A percentile compares a stretch with the other conserved stretches of the same genome.
Conservation (phyloP, 2,797 vertebrate species). For the Acrossocheilus fasciatus region DNA sequence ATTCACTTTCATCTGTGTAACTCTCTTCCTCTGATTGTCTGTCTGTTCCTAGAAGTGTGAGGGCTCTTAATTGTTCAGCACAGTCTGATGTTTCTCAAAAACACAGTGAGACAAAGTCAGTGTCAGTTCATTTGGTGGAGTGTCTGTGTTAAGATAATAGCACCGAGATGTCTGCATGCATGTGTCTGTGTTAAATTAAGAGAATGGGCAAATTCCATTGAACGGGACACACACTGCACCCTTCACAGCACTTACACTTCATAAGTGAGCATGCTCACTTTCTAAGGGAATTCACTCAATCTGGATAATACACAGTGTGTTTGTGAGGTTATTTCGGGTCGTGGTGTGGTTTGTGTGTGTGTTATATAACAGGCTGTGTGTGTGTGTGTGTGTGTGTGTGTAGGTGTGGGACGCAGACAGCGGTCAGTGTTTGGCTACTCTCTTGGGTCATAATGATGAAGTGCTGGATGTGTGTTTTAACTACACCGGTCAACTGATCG, state of each 20-base stretch:
- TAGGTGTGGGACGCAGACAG: slow-evolving; percentile 88
- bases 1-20: slow-evolving; percentile 13
- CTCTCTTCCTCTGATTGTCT: slow-evolving; percentile 7
- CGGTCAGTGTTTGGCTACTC: slow-evolving; percentile 84
- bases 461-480: slow-evolving; percentile 94
- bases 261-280: not conserved
- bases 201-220: not conserved
- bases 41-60: slow-evolving; percentile 19
- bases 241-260: not conserved
- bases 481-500: slow-evolving; percentile 87
- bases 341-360: slow-evolving; percentile 35
- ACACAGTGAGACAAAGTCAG: slow-evolving; percentile 55
- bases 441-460: slow-evolving; percentile 88
- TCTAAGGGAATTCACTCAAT: not conserved
- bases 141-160: not conserved
- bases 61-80: slow-evolving; percentile 22
- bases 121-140: not conserved
- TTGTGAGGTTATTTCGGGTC: slow-evolving; percentile 10
- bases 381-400: slow-evolving; percentile 72
- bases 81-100: slow-evolving; percentile 36
- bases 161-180: not conserved
- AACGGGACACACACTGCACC: not conserved
- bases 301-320: not conserved
- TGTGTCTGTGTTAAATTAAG: not conserved
- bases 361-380: slow-evolving; percentile 79